phyloP scores from a whole-genome alignment of 1,140 invertebrate species.

The Megalopta genalis region DNA sequence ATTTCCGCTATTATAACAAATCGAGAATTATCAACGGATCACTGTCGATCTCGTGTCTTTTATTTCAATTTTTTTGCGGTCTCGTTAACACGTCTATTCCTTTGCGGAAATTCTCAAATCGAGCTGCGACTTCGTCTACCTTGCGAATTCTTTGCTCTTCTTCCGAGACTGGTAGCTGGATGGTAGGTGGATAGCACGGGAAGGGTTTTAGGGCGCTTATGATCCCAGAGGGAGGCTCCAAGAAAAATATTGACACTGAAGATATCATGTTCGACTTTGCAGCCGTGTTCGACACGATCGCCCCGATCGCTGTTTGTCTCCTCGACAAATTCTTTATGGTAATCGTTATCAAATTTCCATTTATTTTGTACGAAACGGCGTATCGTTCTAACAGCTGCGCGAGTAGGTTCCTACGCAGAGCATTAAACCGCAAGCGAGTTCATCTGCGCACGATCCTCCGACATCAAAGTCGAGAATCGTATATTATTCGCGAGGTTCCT shows the following conservation, averaged over 20 bases:
- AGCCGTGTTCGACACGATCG: background rate
- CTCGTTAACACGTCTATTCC: background rate
- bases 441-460: no score
- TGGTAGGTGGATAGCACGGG: background rate
- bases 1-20: no score
- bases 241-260: slow-evolving; percentile 28
- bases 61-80: background rate
- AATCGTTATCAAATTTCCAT: background rate
- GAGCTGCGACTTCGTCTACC: background rate
- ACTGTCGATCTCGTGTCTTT: background rate
- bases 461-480: no score
- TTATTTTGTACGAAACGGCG: background rate
- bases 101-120: background rate
- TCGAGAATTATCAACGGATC: background rate
- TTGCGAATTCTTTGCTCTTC: background rate
- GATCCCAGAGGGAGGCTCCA: background rate
- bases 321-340: background rate
- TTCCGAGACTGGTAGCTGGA: background rate
- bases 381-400: no score
- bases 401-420: no score
- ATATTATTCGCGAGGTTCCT: no score
- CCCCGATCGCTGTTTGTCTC: background rate
- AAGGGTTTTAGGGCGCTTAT: slow-evolving; percentile 2
- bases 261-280: background rate
- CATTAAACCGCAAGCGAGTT: no score